Percentiles rank a stretch among this genome's conserved stretches.
phyloP scores from a whole-genome alignment of 2,797 vertebrate species.

The Propithecus deckenii region DNA sequence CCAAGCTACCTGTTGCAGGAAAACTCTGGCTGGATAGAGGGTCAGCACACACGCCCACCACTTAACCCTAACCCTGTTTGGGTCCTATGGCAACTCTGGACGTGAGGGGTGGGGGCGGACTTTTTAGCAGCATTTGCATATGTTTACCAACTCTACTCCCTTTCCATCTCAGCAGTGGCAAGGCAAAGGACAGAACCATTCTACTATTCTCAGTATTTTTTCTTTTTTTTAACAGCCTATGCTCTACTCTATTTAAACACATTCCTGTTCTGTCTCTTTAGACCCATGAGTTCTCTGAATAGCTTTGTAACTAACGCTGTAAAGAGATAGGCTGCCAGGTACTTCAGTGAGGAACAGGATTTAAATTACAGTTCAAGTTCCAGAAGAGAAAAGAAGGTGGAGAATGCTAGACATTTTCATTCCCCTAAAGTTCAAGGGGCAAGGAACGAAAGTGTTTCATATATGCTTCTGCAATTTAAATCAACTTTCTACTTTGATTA shows the following conservation, averaged over 20 bases:
- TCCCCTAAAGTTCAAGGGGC: constrained; percentile 49
- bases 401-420: background rate
- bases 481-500: background rate
- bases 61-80: background rate
- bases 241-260: background rate
- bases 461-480: background rate
- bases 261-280: background rate
- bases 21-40: background rate
- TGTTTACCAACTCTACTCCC: background rate
- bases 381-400: background rate
- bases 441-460: constrained; percentile 59
- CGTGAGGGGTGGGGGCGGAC: background rate
- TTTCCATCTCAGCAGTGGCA: background rate
- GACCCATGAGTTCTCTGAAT: background rate
- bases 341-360: constrained; percentile 28
- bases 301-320: background rate
- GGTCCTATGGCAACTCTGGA: background rate
- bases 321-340: constrained; percentile 13
- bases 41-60: fast-evolving
- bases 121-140: background rate
- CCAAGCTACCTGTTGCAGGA: background rate
- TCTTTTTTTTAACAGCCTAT: background rate
- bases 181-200: background rate
- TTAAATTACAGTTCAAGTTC: constrained; percentile 33
- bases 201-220: background rate